Percentiles rank a stretch among this genome's conserved stretches.
phyloP scores from a whole-genome alignment of 2,797 vertebrate species.

The Ficedula albicollis region DNA sequence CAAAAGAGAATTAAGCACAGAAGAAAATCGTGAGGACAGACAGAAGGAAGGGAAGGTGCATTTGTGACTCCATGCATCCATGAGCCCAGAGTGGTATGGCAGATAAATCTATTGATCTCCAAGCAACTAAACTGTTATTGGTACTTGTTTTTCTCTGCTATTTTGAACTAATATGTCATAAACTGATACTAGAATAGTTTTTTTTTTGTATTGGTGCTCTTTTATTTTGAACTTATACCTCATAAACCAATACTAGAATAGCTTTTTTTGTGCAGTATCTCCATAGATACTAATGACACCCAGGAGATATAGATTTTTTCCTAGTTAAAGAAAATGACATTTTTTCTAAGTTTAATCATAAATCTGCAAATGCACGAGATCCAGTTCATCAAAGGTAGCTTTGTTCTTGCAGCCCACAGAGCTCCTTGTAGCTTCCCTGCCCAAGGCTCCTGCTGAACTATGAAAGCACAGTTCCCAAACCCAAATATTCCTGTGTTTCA shows the following conservation, averaged over 20 bases:
- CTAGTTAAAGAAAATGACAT: conserved; percentile 18
- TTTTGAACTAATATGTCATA: background rate
- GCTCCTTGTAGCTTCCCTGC: background rate
- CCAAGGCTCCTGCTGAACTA: background rate
- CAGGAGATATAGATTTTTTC: conserved; percentile 44
- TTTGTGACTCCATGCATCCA: background rate
- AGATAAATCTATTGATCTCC: conserved; percentile 25
- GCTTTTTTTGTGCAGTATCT: conserved; percentile 9
- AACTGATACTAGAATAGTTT: background rate
- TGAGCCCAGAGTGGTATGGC: background rate
- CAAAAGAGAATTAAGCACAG: background rate
- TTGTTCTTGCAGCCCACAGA: conserved; percentile 12
- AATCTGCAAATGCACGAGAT: conserved; percentile 26
- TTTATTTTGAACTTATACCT: background rate
- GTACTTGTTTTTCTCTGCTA: background rate
- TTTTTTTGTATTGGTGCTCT: background rate
- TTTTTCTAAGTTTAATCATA: conserved; percentile 25
- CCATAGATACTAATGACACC: conserved; percentile 46
- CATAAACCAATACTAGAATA: background rate
- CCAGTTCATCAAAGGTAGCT: conserved; percentile 55
- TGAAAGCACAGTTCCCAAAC: conserved; percentile 52
- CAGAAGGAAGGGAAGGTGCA: background rate
- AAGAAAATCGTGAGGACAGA: background rate
- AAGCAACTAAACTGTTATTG: background rate
- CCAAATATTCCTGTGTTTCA: conserved; percentile 62